These are phyloP conservation scores for Bruchidius siliquastri DNA, from an alignment of 2,888 invertebrate genomes.

Conservation along the genomic window DNA sequence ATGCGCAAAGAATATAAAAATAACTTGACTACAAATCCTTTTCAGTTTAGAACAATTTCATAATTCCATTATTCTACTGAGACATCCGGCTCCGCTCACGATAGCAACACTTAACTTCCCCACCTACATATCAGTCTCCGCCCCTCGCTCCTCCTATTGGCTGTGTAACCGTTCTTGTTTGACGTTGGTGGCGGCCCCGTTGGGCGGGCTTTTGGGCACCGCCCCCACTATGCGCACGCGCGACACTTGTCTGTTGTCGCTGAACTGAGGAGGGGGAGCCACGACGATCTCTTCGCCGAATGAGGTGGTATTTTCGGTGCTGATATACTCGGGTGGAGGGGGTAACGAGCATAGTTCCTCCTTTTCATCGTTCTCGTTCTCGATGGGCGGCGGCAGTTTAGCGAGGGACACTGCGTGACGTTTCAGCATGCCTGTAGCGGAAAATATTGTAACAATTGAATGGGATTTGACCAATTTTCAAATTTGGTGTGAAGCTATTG, in stretches of 20 bases:
- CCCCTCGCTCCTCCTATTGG: constrained; percentile 28
- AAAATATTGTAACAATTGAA: too few relatives aligned
- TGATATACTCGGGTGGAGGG: constrained; percentile 57
- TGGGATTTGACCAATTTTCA: too few relatives aligned
- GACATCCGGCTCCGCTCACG: not conserved
- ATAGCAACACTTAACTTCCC: not conserved
- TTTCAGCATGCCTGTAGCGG: constrained; percentile 21
- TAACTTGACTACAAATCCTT: not conserved
- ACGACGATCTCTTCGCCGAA: constrained; percentile 52
- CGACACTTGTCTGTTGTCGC: constrained; percentile 61
- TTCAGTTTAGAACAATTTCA: not conserved
- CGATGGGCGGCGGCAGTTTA: constrained; percentile 75
- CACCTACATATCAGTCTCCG: not conserved
- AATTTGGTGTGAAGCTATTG: too few relatives aligned
- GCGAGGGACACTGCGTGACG: constrained; percentile 60
- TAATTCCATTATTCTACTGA: not conserved
- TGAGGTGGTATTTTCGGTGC: constrained; percentile 45
- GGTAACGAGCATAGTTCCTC: constrained; percentile 60
- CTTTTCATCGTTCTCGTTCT: constrained; percentile 65
- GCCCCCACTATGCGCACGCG: constrained; percentile 80
- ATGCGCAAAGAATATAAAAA: too few relatives aligned
- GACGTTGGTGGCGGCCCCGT: constrained; percentile 28
- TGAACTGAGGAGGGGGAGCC: constrained; percentile 88
- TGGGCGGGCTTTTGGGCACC: constrained; percentile 60
- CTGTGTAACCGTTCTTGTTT: constrained; percentile 46